Base-by-base conservation (phyloP, 2,113 vertebrate genomes). In the Carassius gibelio region DNA sequence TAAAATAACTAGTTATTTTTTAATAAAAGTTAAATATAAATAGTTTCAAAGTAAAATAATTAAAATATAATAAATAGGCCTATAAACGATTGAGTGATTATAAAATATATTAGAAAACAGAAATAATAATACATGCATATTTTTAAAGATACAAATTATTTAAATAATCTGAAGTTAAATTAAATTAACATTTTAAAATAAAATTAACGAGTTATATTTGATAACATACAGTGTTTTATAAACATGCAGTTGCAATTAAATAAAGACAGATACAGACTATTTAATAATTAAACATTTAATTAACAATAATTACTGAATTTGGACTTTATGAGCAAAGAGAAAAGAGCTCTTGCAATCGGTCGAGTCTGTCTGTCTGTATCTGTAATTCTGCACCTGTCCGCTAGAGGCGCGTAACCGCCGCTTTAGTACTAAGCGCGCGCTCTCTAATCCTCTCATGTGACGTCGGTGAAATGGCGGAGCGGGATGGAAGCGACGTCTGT, bases 391-490 rank as follows among this genome's bases (percentile, higher is more conserved):
- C 86, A 93, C 94, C 94, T 95, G 94, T 91, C 89, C 90, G 84
- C 78, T 82, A 90, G 93, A 90, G 90, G 91, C 81, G 82, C 85
- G 52, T 66, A 15, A 26, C 38, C 42, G 42, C 42, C 42, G 42
- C 36, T 19, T 75, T 36, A 75, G 82, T 75, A 88, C 64, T 89
- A 87, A 55, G 75, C 83, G 83, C 88, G 78, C 88, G 78, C 89
- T 50, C 81, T 90, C 81, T 90, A 90, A 92, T 91, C 93, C 88
- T 90, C 81, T 90, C 90, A 84, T 84, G 86, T 94, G 93, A 95
- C 94, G 94, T 94, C 92, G 94, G 90, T 93, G 94, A 93, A 92
- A 95, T 95, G 95, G 95, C 95, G 93, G 95, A 94, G 87, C 92
- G 85, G 93, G 93, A 93, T 87, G 92, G 91, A 88, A 91, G 91